phyloP scores from a whole-genome alignment of 2,888 invertebrate genomes.

The Ichneumon xanthorius region DNA sequence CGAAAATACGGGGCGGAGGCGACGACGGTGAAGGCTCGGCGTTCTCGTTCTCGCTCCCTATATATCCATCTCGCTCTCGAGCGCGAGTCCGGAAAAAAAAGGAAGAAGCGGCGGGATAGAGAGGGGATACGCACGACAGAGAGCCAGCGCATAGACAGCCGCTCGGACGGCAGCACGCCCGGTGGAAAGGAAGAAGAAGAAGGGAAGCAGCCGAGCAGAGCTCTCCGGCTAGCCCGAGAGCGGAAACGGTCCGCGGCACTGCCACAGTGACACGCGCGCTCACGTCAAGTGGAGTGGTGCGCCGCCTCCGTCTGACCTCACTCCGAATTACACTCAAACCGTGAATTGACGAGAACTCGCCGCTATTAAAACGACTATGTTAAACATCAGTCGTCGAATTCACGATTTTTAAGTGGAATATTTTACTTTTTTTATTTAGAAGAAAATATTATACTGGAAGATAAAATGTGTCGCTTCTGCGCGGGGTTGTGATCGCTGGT shows the following conservation, averaged over 20 bases:
- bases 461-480: not conserved
- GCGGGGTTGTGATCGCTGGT: not conserved
- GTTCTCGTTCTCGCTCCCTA: conserved; percentile 53
- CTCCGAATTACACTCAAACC: conserved; percentile 38
- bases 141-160: conserved; percentile 52
- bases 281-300: conserved; percentile 82
- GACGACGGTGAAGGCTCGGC: conserved; percentile 39
- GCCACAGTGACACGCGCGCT: conserved; percentile 85
- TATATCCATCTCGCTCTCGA: conserved; percentile 32
- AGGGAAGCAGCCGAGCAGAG: conserved; percentile 60
- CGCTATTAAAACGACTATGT: not conserved
- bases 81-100: conserved; percentile 15
- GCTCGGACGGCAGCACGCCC: conserved; percentile 58
- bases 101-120: conserved; percentile 22
- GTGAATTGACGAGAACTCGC: conserved; percentile 20
- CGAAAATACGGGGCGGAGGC: conserved; percentile 65
- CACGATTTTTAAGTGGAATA: not conserved
- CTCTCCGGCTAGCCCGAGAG: conserved; percentile 76
- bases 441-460: not conserved
- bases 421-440: not conserved
- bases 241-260: conserved; percentile 83
- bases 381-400: not conserved
- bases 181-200: conserved; percentile 65
- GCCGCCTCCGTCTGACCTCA: conserved; percentile 58
- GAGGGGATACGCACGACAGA: conserved; percentile 46